Conservation (phyloP, 2,888 invertebrate genomes). For the Nymphalis c-album region DNA sequence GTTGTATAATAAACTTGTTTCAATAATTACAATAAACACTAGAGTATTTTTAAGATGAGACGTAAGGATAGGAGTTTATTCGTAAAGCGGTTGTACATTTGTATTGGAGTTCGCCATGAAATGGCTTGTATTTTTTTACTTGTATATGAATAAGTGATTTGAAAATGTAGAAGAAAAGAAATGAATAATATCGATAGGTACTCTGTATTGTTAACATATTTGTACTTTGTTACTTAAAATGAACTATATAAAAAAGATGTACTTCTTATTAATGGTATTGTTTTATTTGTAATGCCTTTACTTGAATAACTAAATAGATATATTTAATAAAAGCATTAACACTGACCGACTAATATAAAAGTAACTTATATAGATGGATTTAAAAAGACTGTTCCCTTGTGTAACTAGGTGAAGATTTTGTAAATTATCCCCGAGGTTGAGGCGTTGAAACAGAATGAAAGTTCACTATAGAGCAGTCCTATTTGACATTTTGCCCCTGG, state of each 20-base stretch:
- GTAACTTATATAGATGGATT: too few species aligned
- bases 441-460: too few species aligned
- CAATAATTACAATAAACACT: constrained; percentile 30
- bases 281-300: not conserved
- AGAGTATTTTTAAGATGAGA: constrained; percentile 20
- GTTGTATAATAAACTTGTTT: constrained; percentile 29
- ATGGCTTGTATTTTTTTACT: constrained; percentile 25
- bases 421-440: too few species aligned
- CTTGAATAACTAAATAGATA: too few species aligned
- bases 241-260: not conserved
- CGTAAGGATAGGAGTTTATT: constrained; percentile 13
- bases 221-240: constrained; percentile 2
- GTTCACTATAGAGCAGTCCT: too few species aligned
- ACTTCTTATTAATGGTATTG: not conserved
- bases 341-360: too few species aligned
- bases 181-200: not conserved
- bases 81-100: constrained; percentile 12
- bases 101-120: constrained; percentile 1
- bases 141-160: constrained; percentile 7
- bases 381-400: too few species aligned
- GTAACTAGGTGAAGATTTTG: too few species aligned
- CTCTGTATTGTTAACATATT: not conserved
- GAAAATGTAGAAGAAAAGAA: constrained; percentile 1
- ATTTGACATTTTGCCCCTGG: too few species aligned
- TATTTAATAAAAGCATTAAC: too few species aligned